These are phyloP conservation scores for Takifugu ocellatus DNA, from an alignment of 2,797 vertebrate genomes.

Conservation along the genomic window DNA sequence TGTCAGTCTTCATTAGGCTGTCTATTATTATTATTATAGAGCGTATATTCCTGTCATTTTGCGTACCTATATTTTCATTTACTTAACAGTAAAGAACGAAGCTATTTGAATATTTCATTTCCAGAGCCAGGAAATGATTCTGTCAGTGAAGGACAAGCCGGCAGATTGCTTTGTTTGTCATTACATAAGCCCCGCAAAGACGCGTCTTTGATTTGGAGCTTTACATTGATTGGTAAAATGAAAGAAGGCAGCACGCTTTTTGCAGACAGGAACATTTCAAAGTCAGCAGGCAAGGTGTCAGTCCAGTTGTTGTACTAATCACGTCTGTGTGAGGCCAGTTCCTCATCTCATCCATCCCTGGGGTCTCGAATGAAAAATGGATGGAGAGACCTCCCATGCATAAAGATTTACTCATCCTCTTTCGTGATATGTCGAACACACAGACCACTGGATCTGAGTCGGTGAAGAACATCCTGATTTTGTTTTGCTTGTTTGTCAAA, in stretches of 20 bases:
- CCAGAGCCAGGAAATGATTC: conserved; percentile 36
- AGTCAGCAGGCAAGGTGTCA: conserved; percentile 56
- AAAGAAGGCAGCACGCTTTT: conserved; percentile 35
- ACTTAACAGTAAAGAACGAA: no score
- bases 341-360: conserved; percentile 58
- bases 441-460: conserved; percentile 52
- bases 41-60: no score
- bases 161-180: conserved; percentile 70
- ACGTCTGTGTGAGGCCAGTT: conserved; percentile 57
- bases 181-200: conserved; percentile 54
- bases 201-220: conserved; percentile 59
- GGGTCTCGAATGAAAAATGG: conserved; percentile 62
- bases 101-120: conserved; percentile 7
- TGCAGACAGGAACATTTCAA: conserved; percentile 53
- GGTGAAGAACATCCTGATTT: conserved; percentile 49
- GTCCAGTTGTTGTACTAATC: conserved; percentile 71
- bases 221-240: conserved; percentile 44
- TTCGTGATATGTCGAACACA: conserved; percentile 62
- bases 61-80: no score
- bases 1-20: no score
- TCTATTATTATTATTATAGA: no score
- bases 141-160: conserved; percentile 48
- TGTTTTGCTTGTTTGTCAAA: conserved; percentile 50
- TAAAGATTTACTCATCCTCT: conserved; percentile 62
- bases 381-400: conserved; percentile 33